Conservation (phyloP, 2,113 vertebrate genomes). For the Plestiodon gilberti region DNA sequence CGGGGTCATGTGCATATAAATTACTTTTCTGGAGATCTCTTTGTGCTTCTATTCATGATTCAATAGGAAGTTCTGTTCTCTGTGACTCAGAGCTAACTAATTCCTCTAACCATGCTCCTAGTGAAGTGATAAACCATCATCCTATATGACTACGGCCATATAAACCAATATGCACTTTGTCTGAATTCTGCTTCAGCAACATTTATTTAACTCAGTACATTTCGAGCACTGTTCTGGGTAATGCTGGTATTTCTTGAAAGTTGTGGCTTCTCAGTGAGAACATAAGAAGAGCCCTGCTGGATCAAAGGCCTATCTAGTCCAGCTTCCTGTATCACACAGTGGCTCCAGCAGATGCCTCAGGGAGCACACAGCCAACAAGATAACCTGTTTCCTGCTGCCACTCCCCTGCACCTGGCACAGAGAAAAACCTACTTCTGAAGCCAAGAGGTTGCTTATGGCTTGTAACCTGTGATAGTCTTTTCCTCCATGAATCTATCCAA, state of each 20-base stretch:
- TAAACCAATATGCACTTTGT: not conserved
- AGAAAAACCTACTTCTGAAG: no score
- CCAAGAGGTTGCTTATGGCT: no score
- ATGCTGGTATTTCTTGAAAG: not conserved
- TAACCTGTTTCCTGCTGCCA: no score
- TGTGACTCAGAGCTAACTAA: not conserved
- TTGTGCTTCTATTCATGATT: not conserved
- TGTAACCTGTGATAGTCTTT: no score
- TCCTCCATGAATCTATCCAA: no score
- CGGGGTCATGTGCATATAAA: not conserved
- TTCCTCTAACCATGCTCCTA: not conserved
- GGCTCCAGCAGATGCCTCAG: no score
- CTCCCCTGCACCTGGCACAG: no score
- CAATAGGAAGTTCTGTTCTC: not conserved
- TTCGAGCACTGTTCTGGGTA: not conserved
- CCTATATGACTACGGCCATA: not conserved
- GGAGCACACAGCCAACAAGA: no score
- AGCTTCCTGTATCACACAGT: no score
- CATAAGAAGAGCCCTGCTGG: no score
- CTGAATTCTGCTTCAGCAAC: not conserved
- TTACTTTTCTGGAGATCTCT: accelerated
- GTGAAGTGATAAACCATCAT: not conserved
- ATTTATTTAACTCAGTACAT: not conserved
- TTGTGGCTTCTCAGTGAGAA: not conserved
- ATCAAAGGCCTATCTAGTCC: no score